These are phyloP conservation scores for Microhierax caerulescens DNA, from an alignment of 2,797 vertebrate genomes.

Conservation along the genomic window DNA sequence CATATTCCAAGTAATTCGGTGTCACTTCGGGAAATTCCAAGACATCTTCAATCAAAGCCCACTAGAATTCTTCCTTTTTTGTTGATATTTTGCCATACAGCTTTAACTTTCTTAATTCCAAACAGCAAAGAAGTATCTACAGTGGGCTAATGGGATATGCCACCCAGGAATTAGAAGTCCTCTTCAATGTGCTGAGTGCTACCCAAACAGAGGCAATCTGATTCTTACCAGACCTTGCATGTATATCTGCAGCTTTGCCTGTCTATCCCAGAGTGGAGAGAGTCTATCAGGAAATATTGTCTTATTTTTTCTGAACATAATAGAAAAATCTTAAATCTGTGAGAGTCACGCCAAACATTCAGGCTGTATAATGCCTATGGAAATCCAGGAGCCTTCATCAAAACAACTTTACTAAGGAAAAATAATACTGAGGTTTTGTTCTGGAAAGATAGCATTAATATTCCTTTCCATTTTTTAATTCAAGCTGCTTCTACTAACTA, in stretches of 20 bases:
- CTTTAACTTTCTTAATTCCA: background rate
- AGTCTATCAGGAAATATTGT: background rate
- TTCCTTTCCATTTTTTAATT: background rate
- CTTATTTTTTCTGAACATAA: background rate
- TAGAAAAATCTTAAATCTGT: background rate
- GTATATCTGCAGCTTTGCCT: background rate
- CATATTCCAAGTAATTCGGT: background rate
- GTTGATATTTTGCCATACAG: accelerated
- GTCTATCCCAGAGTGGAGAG: background rate
- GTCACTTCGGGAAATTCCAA: background rate
- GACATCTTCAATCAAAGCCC: background rate
- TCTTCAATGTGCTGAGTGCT: background rate
- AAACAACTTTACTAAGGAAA: background rate
- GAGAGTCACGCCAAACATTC: background rate
- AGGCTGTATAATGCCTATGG: background rate
- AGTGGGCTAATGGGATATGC: background rate
- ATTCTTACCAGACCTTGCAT: background rate
- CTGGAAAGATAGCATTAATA: background rate
- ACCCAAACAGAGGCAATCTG: background rate
- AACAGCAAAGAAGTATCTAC: background rate
- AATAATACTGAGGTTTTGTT: background rate
- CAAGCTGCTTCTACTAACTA: background rate
- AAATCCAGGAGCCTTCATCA: background rate
- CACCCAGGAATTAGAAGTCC: background rate
- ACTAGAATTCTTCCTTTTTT: background rate